These are phyloP conservation scores for Apamea epomidion DNA, from an alignment of 2,888 invertebrate species.

Conservation along the genomic window DNA sequence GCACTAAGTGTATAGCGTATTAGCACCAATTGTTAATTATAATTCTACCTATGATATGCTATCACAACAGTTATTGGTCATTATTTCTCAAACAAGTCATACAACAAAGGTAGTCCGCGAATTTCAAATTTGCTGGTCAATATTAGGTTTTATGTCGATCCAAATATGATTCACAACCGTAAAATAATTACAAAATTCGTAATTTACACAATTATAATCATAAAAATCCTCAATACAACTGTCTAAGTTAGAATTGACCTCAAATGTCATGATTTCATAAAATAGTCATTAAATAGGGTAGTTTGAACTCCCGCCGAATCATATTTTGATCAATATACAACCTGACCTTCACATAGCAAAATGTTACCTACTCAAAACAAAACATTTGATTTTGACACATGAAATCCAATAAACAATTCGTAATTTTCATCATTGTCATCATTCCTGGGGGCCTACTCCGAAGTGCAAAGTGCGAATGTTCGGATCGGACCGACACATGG, in stretches of 20 bases:
- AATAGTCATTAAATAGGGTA: neutral
- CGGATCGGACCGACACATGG: no score
- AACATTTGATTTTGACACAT: no score
- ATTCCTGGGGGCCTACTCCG: no score
- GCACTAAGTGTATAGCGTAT: slow-evolving; percentile 33
- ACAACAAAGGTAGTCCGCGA: neutral
- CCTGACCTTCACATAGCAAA: neutral
- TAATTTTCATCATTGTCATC: no score
- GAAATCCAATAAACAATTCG: no score
- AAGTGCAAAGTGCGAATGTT: no score
- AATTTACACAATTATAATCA: neutral
- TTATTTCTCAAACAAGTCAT: neutral
- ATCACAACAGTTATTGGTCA: slow-evolving; percentile 46
- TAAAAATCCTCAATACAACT: neutral
- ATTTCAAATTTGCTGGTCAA: no score
- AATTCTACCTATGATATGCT: slow-evolving; percentile 7
- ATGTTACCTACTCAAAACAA: no score
- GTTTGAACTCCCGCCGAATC: neutral
- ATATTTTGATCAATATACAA: neutral
- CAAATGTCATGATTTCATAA: neutral
- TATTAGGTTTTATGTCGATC: neutral
- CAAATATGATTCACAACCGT: neutral
- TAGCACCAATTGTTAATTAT: slow-evolving; percentile 55
- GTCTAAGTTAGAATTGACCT: neutral
- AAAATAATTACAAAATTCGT: neutral